Conservation (phyloP, 1,140 invertebrate species). For the Holotrichia oblita region DNA sequence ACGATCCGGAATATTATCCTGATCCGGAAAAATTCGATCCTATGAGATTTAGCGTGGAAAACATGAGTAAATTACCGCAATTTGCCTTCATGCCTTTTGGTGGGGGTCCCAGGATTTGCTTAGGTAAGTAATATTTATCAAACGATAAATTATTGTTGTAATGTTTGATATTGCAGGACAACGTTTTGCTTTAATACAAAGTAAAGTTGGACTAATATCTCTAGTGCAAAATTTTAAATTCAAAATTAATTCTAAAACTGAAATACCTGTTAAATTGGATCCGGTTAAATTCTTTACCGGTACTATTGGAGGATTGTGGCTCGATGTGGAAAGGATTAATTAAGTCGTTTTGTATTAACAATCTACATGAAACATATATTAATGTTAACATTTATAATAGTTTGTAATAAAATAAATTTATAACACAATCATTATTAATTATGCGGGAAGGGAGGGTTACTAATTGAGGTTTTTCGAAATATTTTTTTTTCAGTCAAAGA, state of each 20-base stretch:
- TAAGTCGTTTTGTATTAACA: neutral
- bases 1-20: slow-evolving; percentile 37
- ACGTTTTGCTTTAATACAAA: slow-evolving; percentile 62
- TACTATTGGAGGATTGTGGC: neutral
- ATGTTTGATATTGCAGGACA: neutral
- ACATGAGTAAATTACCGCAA: neutral
- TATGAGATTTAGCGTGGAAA: slow-evolving; percentile 2
- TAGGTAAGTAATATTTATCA: slow-evolving; percentile 40
- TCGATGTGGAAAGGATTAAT: neutral
- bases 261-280: slow-evolving; percentile 15
- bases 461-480: too few relatives aligned
- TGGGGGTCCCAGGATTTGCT: neutral
- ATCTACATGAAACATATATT: neutral
- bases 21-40: slow-evolving; percentile 35
- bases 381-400: too few relatives aligned
- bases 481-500: too few relatives aligned
- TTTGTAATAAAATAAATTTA: too few relatives aligned
- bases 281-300: neutral
- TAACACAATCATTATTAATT: too few relatives aligned
- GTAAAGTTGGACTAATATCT: slow-evolving; percentile 61
- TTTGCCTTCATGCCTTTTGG: slow-evolving; percentile 27
- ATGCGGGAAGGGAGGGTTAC: too few relatives aligned
- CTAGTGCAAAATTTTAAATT: slow-evolving; percentile 60
- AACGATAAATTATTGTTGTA: too few relatives aligned
- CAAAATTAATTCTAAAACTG: neutral